Percentiles rank a stretch among this genome's conserved stretches.
Conservation (phyloP, 2,888 invertebrate species). For the Lepidocyrtoides sp. region DNA sequence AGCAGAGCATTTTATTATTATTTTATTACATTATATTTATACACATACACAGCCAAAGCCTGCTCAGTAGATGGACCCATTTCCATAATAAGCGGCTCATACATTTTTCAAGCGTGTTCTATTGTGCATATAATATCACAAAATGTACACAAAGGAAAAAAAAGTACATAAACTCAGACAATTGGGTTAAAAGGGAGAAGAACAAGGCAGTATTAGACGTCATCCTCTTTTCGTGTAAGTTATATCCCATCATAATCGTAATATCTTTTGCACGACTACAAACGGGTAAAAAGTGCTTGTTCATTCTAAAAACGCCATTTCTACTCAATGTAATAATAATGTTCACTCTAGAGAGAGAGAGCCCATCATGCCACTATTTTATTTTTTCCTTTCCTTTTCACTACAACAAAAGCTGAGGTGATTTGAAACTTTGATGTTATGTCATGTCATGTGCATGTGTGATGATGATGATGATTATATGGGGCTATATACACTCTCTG, state of each 20-base stretch:
- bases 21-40: neutral
- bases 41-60: no score
- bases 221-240: neutral
- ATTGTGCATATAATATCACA: neutral
- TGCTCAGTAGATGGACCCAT: neutral
- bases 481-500: neutral
- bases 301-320: conserved; percentile 22
- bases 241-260: conserved; percentile 27
- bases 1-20: neutral
- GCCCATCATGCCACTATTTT: conserved; percentile 3
- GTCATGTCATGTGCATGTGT: conserved; percentile 58
- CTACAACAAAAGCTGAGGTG: conserved; percentile 7
- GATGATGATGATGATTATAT: conserved; percentile 28
- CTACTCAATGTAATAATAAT: conserved; percentile 43
- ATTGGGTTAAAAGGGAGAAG: conserved; percentile 40
- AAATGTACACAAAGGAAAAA: conserved; percentile 11
- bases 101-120: conserved; percentile 20
- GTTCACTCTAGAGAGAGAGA: conserved; percentile 28
- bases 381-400: conserved; percentile 42
- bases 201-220: neutral
- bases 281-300: conserved; percentile 10
- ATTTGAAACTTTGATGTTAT: conserved; percentile 55
- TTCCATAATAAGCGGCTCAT: conserved; percentile 46
- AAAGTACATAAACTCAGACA: conserved; percentile 22
- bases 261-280: conserved; percentile 42